Evolutionary conservation across 2,888 invertebrate species (phyloP), one percentile per base, ranked within the genome.

Genomic region (Drosophila multiciliata): DNA sequence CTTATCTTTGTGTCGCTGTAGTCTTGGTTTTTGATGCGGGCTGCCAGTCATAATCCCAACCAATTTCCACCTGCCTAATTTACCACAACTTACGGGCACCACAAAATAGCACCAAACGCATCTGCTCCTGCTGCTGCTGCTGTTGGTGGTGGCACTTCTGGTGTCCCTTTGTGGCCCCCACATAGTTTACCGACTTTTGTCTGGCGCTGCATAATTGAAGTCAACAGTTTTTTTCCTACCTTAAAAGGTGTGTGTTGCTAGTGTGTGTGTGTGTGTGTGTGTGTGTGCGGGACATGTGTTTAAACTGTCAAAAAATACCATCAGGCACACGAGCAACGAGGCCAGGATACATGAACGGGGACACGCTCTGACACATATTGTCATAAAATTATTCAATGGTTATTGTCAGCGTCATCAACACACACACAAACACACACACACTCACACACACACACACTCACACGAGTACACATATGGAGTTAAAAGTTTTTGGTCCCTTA

Each of bases 331-430:
- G 52, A 72, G 20, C 54, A 35, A 40, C n/a, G 55, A 17, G 26
- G 66, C 49, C 29, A 65, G 65, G 45, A 54, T 60, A 52, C 63
- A 36, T 36, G 65, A 66, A 71, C 72, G 59, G 50, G 75, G 75
- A 78, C 82, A 78, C 76, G 68, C 77, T 87, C 83, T 87, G 89
- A 82, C 87, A 87, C 90, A 89, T 90, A 89, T 89, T 89, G 89
- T 89, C 90, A 87, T 89, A 89, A 89, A 89, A 86, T 87, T 89
- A 89, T 89, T 89, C 90, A 87, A 84, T 82, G 86, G 86, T 84
- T 87, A 88, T 89, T 87, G 86, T 82, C 82, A 68, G 62, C 80
- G 77, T 68, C 75, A 77, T 75, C 73, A 68, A 63, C 54, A 29
- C 49, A 38, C n/a, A 64, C 48, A 67, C 52, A 29, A 33, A 49